Base-by-base conservation (phyloP, 2,888 invertebrate species). In the Heliconius cydno region DNA sequence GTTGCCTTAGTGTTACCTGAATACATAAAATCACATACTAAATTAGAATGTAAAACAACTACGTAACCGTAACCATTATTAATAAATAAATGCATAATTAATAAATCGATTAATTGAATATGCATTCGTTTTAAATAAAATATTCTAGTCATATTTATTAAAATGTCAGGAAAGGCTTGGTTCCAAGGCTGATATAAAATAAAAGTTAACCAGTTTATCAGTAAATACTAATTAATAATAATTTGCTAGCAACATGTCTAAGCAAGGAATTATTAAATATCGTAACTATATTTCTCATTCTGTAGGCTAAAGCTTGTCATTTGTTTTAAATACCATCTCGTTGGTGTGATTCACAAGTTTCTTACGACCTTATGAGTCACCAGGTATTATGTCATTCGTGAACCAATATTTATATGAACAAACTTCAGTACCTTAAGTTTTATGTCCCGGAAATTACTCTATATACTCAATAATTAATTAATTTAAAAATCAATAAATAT, bases 111-210 rank as follows among this genome's bases (percentile, higher is more conserved):
- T 65, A 76, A 71, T 72, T 77, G 38, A 76, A 72, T 79, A 57
- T 72, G 52, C 41, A 77, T 72, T 72, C 46, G 67, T 28, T 73
- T 67, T 28, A 34, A 72, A 77, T 60, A 73, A 60, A 73, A 60
- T 72, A 72, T 57, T 60, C 73, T 25, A 73, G 60, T 60, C 73
- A 25, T 34, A 60, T n/a, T 73, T 65, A 65, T 75, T 75, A 46
- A 75, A 75, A 75, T 75, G 75, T 77, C 73, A 68, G 72, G 71
- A 77, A 77, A 60, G 70, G 77, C 57, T n/a, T 28, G 57, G 77
- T 63, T 30, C 52, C 77, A 80, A 77, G 77, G 77, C 52, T 70
- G 68, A 63, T 52, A 12, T 63, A 22, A 68, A 70, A 77, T 68
- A 46, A 72, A 72, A 79, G 77, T 60, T 77, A 25, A 52, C 63